Evolutionary conservation across 1,140 invertebrate species (phyloP).

Genomic region (Cyclina sinensis): DNA sequence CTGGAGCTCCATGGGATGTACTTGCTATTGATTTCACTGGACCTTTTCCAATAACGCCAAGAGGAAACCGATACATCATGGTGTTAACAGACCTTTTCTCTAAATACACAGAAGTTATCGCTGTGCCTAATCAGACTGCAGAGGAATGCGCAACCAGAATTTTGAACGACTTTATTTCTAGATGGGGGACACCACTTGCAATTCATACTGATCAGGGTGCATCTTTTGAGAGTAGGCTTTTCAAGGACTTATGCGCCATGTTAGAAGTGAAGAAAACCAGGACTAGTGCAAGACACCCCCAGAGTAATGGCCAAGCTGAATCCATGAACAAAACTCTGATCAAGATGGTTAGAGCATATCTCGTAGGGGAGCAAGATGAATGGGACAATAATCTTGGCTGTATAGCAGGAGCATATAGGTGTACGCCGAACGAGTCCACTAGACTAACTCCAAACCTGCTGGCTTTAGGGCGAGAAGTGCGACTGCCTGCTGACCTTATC

Average conservation of each 20-base stretch:
- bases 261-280: slow-evolving; percentile 58
- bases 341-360: slow-evolving; percentile 74
- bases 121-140: slow-evolving; percentile 74
- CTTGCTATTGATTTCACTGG: slow-evolving; percentile 57
- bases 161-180: slow-evolving; percentile 80
- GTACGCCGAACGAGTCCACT: slow-evolving; percentile 56
- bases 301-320: slow-evolving; percentile 72
- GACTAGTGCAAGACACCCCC: slow-evolving; percentile 52
- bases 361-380: slow-evolving; percentile 57
- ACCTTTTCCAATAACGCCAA: slow-evolving; percentile 16
- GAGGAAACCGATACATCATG: slow-evolving; percentile 75
- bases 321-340: slow-evolving; percentile 78
- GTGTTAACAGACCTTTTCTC: slow-evolving; percentile 77
- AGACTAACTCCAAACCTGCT: slow-evolving; percentile 70
- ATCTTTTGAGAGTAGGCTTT: slow-evolving; percentile 63
- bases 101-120: slow-evolving; percentile 70
- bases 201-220: slow-evolving; percentile 69
- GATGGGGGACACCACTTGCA: slow-evolving; percentile 76
- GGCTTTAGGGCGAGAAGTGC: slow-evolving; percentile 72
- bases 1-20: slow-evolving; percentile 3
- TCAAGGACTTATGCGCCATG: slow-evolving; percentile 59
- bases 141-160: slow-evolving; percentile 81
- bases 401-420: slow-evolving; percentile 62
- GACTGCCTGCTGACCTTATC: slow-evolving; percentile 12
- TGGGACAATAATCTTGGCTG: slow-evolving; percentile 70